phyloP scores from a whole-genome alignment of 2,113 vertebrate species.

The Passerina amoena region DNA sequence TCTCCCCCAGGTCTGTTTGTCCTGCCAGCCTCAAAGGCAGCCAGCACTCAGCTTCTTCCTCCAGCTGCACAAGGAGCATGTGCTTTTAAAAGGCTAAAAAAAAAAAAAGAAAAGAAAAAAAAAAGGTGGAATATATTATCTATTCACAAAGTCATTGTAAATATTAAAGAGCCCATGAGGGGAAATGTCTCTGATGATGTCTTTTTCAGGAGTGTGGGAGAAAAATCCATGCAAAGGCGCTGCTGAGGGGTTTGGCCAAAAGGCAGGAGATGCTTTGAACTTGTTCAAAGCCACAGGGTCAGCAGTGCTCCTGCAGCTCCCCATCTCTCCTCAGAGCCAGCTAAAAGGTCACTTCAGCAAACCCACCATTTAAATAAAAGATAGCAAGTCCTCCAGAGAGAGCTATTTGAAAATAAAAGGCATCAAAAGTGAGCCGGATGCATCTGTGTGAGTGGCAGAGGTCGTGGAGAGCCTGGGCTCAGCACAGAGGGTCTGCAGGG shows the following conservation, averaged over 20 bases:
- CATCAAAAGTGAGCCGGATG: not conserved
- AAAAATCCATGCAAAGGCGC: conserved; percentile 12
- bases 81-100: not conserved
- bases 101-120: not conserved
- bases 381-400: not conserved
- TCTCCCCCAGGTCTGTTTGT: not conserved
- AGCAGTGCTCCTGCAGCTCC: not conserved
- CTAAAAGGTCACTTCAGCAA: conserved; percentile 12
- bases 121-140: conserved; percentile 34
- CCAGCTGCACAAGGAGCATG: not conserved
- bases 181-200: conserved; percentile 12
- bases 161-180: conserved; percentile 19
- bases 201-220: conserved; percentile 16
- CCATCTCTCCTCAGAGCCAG: not conserved
- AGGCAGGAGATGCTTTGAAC: conserved; percentile 6
- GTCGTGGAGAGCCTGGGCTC: not conserved
- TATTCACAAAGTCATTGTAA: conserved; percentile 12
- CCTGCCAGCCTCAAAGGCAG: not conserved
- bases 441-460: not conserved
- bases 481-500: not conserved
- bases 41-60: not conserved
- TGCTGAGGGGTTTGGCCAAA: not conserved
- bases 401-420: conserved; percentile 5
- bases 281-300: conserved; percentile 21
- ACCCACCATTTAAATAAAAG: not conserved